Base-by-base conservation (phyloP, 2,113 vertebrate species). In the Vanacampus margaritifer region DNA sequence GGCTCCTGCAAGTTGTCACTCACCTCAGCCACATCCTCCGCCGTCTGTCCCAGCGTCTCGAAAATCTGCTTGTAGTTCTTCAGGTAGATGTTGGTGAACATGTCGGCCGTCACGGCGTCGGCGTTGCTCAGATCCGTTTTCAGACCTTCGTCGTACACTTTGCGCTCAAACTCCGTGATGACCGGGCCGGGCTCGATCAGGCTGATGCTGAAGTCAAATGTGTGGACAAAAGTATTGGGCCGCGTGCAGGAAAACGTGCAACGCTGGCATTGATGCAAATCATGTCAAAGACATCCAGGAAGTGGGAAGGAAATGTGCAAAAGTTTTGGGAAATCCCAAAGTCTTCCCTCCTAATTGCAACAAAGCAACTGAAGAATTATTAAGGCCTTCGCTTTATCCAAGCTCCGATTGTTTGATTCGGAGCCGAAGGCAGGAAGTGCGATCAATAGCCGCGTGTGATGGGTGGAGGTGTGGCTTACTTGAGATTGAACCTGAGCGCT, bases 21-120 rank as follows among this genome's bases (percentile, higher is more conserved):
- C 89, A 95, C 93, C 93, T 95, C 93, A 67, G 93, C 93, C 28
- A 95, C 76, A 2, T 94, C 93, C 36, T 94, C 93, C 50, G 93
- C 79, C 14, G 89, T 92, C 87, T 95, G 94, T 36, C 93, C 92
- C 8, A 94, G 70, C 24, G 86, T 92, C 81, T 93, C 89, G 64
- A 94, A 94, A 85, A 94, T 94, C 37, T 94, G 89, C 26, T 90
- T 92, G 79, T 92, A 94, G 87, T 93, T 94, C 84, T 93, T 94
- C 79, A 93, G 69, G 73, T 94, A 93, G 86, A 94, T 89, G 75
- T 94, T 90, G 24, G 85, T 88, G 80, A 94, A 95, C 92, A 95
- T 95, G 39, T 94, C 91, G 6, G 93, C 93, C 13, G 93, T 94
- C 77, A 93, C 85, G 77, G 85, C 57, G 79, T 94, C 93, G 58